Base-by-base conservation (phyloP, 2,113 vertebrate species). In the Dryoscopus gambensis region DNA sequence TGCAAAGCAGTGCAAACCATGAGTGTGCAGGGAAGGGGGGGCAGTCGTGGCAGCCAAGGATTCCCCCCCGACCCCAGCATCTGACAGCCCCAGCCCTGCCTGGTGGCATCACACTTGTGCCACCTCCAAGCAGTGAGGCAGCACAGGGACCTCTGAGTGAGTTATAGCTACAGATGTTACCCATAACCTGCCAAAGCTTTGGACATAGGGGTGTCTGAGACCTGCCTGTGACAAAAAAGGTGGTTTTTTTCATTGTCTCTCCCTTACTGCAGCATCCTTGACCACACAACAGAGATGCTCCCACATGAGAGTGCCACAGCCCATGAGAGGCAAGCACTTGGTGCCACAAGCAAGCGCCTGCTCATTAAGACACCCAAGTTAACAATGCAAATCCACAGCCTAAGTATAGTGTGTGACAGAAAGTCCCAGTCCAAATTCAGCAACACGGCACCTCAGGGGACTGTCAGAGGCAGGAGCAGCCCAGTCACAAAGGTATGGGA, bases 321-420 rank as follows among this genome's bases (percentile, higher is more conserved):
- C 18, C 62, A 24, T 0, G 2, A 55, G 49, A 81, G 46, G n/a
- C 0, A 4, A 73, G 33, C 17, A 7, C 35, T 70, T 57, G 42
- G 19, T 65, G 27, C 11, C 18, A 62, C 25, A 39, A 70, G 56
- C 57, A 49, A 95, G 57, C 0, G 3, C 27, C 50, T 47, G 67
- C 63, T 93, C 67, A 17, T 80, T 42, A 67, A 77, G 60, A 64
- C 30, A 52, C 11, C 5, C 46, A 62, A 65, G 55, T 35, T 76
- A 85, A 70, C 53, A 31, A 75, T 97, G 96, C 87, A 96, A 95
- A 95, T 96, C 60, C 77, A 62, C 79, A 89, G 49, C 79, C 63
- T 93, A 94, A 95, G 93, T 71, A 92, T 64, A 93, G 68, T 0
- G 3, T 49, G 52, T 44, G 37, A 59, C 90, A 93, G 90, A 95